Evolutionary conservation across 2,888 invertebrate genomes (phyloP), one percentile per base, ranked within the genome.

Genomic region (Acanthosoma haemorrhoidale): DNA sequence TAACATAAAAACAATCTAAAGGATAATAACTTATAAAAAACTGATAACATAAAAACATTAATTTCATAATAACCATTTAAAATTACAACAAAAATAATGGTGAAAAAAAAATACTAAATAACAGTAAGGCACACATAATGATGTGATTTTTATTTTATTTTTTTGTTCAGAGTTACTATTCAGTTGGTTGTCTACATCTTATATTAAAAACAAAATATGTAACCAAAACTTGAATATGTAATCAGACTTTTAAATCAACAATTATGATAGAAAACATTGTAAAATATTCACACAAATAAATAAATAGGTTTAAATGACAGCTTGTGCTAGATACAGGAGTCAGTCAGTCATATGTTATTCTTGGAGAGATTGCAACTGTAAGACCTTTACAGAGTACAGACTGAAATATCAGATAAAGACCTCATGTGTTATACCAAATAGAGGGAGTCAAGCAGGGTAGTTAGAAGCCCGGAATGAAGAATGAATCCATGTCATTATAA

Each of bases 221-320:
- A n/a, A n/a, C n/a, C n/a, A n/a, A n/a, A n/a, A 51, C 1, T n/a
- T 9, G 21, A n/a, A 11, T 43, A 41, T 41, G 16, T 43, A 43
- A 11, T 16, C 21, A 39, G n/a, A 15, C 5, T 15, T 39, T 41
- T 8, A 21, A 1, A 51, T 21, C 25, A 51, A 51, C 29, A 51
- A 51, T 51, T 51, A 51, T 51, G 51, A 25, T 25, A 51, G 25
- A 51, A 51, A n/a, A 51, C 51, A n/a, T 51, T 51, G 51, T 25
- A 21, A 51, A 25, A 5, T 51, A 21, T 21, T 21, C 3, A n/a
- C n/a, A n/a, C n/a, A n/a, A n/a, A n/a, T n/a, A n/a, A n/a, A n/a
- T n/a, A n/a, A n/a, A n/a, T n/a, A n/a, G n/a, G n/a, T n/a, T n/a
- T n/a, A n/a, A n/a, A n/a, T n/a, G n/a, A n/a, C n/a, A n/a, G n/a